phyloP scores from a whole-genome alignment of 2,888 invertebrate species.

The Clunio marinus region DNA sequence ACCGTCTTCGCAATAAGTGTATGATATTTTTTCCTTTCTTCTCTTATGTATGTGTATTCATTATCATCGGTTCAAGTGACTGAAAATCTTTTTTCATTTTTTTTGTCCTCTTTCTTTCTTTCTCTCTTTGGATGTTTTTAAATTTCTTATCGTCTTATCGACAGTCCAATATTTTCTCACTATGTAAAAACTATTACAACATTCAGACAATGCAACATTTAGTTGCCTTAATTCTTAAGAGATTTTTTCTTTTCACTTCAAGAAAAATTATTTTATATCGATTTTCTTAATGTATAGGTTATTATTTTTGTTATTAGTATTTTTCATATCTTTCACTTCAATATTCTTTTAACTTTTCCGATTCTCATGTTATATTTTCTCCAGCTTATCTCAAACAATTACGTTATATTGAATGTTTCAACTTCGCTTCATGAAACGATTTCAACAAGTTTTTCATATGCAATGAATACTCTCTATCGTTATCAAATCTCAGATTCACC shows the following conservation, averaged over 20 bases:
- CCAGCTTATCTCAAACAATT: slow-evolving; percentile 14
- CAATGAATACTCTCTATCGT: slow-evolving; percentile 28
- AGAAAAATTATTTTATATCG: slow-evolving; percentile 39
- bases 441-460: slow-evolving; percentile 19
- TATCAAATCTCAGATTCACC: slow-evolving; percentile 38
- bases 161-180: too few relatives aligned
- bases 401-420: slow-evolving; percentile 6
- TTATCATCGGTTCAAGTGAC: slow-evolving; percentile 38
- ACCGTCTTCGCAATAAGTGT: slow-evolving; percentile 38
- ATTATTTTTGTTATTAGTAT: slow-evolving; percentile 39
- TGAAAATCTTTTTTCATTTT: slow-evolving; percentile 11
- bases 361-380: slow-evolving; percentile 23
- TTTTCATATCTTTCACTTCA: slow-evolving; percentile 39
- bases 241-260: slow-evolving; percentile 30
- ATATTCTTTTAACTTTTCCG: slow-evolving; percentile 36
- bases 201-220: slow-evolving; percentile 1
- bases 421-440: not conserved
- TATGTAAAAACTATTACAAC: too few relatives aligned
- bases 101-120: too few relatives aligned
- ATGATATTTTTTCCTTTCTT: slow-evolving; percentile 24
- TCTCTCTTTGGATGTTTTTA: too few relatives aligned
- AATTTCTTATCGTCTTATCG: too few relatives aligned
- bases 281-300: slow-evolving; percentile 39
- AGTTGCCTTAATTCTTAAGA: slow-evolving; percentile 12
- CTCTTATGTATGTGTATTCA: slow-evolving; percentile 35